Conservation (phyloP, 2,888 invertebrate species). For the Marronus borbonicus region DNA sequence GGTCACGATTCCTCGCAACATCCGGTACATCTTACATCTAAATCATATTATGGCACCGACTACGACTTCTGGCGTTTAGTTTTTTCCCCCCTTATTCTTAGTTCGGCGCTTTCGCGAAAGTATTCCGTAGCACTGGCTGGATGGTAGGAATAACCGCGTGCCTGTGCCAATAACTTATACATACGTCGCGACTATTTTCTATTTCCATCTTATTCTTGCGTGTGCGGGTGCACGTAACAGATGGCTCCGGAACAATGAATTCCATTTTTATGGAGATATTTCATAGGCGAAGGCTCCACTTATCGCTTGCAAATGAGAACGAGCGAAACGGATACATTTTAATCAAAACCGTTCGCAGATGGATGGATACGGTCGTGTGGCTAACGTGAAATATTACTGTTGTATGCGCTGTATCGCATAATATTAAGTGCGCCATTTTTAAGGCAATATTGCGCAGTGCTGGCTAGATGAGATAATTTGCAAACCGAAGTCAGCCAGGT, state of each 20-base stretch:
- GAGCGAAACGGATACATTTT: slow-evolving; percentile 44
- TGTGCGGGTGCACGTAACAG: slow-evolving; percentile 39
- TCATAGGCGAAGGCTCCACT: slow-evolving; percentile 39
- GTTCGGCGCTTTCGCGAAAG: background rate
- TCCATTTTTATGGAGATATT: slow-evolving; percentile 52
- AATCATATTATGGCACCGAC: slow-evolving; percentile 65
- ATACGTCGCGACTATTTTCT: slow-evolving; percentile 47
- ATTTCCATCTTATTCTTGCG: slow-evolving; percentile 31
- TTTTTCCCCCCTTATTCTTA: slow-evolving; percentile 32
- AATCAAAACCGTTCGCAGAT: slow-evolving; percentile 31
- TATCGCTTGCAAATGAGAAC: slow-evolving; percentile 43
- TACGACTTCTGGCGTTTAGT: slow-evolving; percentile 62
- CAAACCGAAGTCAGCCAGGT: too few relatives aligned
- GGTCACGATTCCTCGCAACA: slow-evolving; percentile 68
- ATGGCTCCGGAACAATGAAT: slow-evolving; percentile 48
- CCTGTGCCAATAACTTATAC: slow-evolving; percentile 50
- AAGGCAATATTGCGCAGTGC: slow-evolving; percentile 21
- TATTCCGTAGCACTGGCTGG: background rate
- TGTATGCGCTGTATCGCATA: slow-evolving; percentile 17
- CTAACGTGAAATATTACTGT: slow-evolving; percentile 23
- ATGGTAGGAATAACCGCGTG: slow-evolving; percentile 17
- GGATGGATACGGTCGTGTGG: slow-evolving; percentile 27
- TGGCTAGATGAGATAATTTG: too few relatives aligned
- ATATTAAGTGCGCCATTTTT: slow-evolving; percentile 28
- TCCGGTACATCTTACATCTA: slow-evolving; percentile 69